A percentile compares a stretch with the other conserved stretches of the same genome.
Evolutionary conservation across 2,113 vertebrate species (phyloP).

Genomic region (Pungitius pungitius): DNA sequence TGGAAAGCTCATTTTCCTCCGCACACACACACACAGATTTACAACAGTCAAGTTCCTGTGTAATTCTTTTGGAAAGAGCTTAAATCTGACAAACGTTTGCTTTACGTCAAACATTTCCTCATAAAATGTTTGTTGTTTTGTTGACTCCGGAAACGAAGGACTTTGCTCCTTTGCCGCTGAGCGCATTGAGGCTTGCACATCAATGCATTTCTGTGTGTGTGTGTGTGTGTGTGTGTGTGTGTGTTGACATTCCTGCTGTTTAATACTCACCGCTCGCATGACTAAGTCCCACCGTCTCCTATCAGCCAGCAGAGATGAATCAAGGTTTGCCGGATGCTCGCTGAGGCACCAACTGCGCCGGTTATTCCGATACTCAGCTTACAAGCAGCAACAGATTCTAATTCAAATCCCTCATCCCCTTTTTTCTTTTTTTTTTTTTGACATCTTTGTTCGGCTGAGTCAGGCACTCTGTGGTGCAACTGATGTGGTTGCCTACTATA

Average conservation of each 20-base stretch:
- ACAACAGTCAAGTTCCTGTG: neutral
- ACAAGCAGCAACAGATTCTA: conserved; percentile 41
- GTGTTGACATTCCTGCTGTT: conserved; percentile 33
- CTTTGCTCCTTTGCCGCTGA: conserved; percentile 8
- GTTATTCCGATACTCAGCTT: conserved; percentile 47
- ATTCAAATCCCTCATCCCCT: conserved; percentile 45
- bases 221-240: neutral
- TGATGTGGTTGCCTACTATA: conserved; percentile 6
- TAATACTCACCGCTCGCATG: conserved; percentile 54
- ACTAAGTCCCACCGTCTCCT: conserved; percentile 50
- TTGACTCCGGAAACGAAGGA: conserved; percentile 4
- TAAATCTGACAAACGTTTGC: conserved; percentile 21
- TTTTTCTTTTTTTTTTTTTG: too few species aligned
- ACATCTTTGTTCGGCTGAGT: conserved; percentile 34
- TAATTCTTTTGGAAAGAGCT: conserved; percentile 9
- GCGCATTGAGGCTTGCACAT: neutral
- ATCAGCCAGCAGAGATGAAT: conserved; percentile 65
- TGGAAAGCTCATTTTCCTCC: neutral
- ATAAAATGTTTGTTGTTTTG: conserved; percentile 7
- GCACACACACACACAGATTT: neutral
- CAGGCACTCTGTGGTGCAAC: neutral
- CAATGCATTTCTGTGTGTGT: neutral
- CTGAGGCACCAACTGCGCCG: conserved; percentile 40
- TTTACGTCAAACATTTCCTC: conserved; percentile 5
- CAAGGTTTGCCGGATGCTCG: conserved; percentile 55